Evolutionary conservation across 2,888 invertebrate species (phyloP), one percentile per base, ranked within the genome.

Genomic region (Diadegma fenestrale): DNA sequence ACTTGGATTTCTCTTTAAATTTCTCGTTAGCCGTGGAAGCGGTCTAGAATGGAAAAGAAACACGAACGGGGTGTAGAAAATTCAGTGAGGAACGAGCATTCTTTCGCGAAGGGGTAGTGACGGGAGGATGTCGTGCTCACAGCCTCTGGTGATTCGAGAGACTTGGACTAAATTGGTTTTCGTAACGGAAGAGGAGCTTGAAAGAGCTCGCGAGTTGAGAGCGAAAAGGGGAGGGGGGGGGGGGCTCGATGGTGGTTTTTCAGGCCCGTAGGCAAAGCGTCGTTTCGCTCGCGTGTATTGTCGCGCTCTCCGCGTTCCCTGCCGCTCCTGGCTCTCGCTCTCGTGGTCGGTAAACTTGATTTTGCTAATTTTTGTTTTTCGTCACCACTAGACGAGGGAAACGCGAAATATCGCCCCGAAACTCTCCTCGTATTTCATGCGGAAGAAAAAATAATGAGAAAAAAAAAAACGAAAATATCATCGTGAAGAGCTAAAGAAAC

Each of bases 151-250:
- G 80, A 84, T 85, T 77, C 81, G 66, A 58, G 80, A 79, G 81
- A 82, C 85, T 83, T 72, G 69, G 48, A 72, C 71, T 81, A 90
- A 91, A 91, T 90, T 90, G 90, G 88, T 90, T 91, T 90, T 72
- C 86, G 82, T 82, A 89, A 89, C 87, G 88, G 88, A 88, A 90
- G 88, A 85, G 82, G 88, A 85, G 82, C 84, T 58, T 61, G 86
- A 43, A 66, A 80, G 72, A 64, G 82, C 77, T 73, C 54, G 69
- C 61, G 63, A 45, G 66, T 17, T 4, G 51, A 77, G 72, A 66
- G 37, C 37, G 30, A 68, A 45, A 72, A 51, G 69, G 22, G n/a
- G n/a, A n/a, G n/a, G n/a, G n/a, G n/a, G n/a, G n/a, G n/a, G n/a
- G n/a, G n/a, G 26, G 58, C 48, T 48, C 64, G 51, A 37, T 64